Percentiles rank a stretch among this genome's conserved stretches.
phyloP scores from a whole-genome alignment of 2,888 invertebrate species.

The Drosophila eohydei region DNA sequence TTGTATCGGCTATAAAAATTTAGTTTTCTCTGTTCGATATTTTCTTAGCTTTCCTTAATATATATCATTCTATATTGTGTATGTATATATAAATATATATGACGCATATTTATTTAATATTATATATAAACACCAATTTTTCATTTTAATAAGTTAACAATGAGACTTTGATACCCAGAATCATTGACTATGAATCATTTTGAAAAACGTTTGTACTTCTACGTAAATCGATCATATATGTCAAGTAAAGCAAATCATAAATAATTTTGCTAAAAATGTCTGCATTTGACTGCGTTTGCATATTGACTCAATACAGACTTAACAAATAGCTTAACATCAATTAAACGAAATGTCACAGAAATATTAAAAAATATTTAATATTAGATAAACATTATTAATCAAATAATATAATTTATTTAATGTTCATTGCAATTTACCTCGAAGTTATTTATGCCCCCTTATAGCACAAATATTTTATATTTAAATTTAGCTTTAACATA shows the following conservation, averaged over 20 bases:
- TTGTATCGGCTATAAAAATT: too few relatives aligned
- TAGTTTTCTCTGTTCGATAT: neutral
- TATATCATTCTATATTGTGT: neutral
- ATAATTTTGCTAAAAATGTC: neutral
- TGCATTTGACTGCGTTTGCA: neutral
- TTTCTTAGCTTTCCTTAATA: neutral
- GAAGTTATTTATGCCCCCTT: neutral
- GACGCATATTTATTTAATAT: neutral
- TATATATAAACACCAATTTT: neutral
- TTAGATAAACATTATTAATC: neutral
- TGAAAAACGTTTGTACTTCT: neutral
- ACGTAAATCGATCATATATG: constrained; percentile 49
- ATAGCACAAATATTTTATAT: too few relatives aligned
- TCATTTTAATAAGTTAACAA: constrained; percentile 2
- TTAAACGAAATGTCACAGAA: neutral
- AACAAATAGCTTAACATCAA: neutral
- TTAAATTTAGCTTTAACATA: neutral
- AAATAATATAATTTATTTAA: neutral
- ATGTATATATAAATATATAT: neutral
- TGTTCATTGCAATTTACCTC: too few relatives aligned
- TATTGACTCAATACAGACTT: neutral
- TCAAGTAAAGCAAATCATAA: constrained; percentile 11
- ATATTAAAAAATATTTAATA: neutral
- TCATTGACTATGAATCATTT: constrained; percentile 44
- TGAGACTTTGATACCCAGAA: neutral